These are phyloP conservation scores for Meles meles DNA, from an alignment of 2,113 vertebrate genomes.

Conservation along the genomic window DNA sequence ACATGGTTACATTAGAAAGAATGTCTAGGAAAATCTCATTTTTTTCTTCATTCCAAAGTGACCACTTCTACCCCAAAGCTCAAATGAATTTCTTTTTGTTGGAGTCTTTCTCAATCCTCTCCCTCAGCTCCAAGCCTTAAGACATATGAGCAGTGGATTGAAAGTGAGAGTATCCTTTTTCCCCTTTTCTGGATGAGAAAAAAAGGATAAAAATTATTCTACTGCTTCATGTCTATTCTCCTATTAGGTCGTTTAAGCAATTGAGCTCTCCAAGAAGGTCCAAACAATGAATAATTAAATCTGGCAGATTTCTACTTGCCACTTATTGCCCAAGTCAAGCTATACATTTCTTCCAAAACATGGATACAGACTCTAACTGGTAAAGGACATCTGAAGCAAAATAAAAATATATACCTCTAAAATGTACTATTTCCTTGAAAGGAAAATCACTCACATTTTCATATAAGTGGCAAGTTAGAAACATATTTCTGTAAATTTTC, in stretches of 20 bases:
- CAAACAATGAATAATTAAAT: not conserved
- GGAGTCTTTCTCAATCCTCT: not conserved
- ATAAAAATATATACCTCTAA: not conserved
- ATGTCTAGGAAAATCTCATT: not conserved
- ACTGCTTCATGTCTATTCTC: not conserved
- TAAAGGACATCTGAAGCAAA: not conserved
- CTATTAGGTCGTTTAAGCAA: not conserved
- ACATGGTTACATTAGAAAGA: not conserved
- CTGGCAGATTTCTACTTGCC: not conserved
- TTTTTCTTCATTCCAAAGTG: not conserved
- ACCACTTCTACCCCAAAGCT: not conserved
- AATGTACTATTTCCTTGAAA: not conserved
- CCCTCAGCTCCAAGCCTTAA: not conserved
- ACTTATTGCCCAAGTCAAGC: not conserved
- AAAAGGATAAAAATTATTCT: not conserved
- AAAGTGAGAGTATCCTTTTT: not conserved
- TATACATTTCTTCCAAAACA: not conserved
- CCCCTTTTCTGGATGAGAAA: not conserved
- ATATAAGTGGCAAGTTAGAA: not conserved
- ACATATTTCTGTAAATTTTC: not conserved
- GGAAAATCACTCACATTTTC: not conserved
- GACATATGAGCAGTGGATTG: not conserved
- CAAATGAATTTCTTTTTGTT: not conserved
- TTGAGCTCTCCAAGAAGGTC: not conserved
- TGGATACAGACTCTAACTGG: not conserved